phyloP scores from a whole-genome alignment of 2,113 vertebrate genomes.

The Astur gentilis region DNA sequence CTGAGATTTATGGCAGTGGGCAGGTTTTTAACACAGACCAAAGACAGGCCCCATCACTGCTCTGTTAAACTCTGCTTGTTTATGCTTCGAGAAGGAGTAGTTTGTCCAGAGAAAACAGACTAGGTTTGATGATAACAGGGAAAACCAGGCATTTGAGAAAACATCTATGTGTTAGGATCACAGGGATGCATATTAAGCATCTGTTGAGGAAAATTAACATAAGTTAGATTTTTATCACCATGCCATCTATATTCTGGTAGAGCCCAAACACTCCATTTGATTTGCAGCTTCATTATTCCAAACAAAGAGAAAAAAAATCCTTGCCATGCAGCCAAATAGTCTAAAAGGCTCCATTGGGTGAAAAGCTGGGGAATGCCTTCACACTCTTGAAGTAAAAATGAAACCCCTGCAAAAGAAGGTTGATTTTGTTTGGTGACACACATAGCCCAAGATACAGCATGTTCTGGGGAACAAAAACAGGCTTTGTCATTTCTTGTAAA shows the following conservation, averaged over 20 bases:
- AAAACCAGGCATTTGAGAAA: not conserved
- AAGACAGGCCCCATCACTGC: not conserved
- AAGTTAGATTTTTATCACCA: not conserved
- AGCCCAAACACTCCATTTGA: not conserved
- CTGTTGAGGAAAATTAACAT: not conserved
- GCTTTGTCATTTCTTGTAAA: not conserved
- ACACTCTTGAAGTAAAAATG: not conserved
- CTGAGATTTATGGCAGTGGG: not conserved
- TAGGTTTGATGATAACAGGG: not conserved
- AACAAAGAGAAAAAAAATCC: not conserved
- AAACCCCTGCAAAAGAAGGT: not conserved
- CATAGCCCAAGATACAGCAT: not conserved
- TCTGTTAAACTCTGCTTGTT: not conserved
- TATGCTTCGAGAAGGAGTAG: not conserved
- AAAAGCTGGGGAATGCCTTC: not conserved
- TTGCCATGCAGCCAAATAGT: not conserved
- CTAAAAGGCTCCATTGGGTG: not conserved
- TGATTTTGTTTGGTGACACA: not conserved
- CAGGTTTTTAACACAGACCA: not conserved
- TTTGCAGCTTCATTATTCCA: not conserved
- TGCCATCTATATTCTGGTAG: not conserved
- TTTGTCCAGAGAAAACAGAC: not conserved
- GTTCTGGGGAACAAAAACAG: not conserved
- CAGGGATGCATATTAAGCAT: not conserved
- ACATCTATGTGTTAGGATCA: not conserved